Conservation (phyloP, 2,113 vertebrate genomes). For the Tragelaphus imberbis region DNA sequence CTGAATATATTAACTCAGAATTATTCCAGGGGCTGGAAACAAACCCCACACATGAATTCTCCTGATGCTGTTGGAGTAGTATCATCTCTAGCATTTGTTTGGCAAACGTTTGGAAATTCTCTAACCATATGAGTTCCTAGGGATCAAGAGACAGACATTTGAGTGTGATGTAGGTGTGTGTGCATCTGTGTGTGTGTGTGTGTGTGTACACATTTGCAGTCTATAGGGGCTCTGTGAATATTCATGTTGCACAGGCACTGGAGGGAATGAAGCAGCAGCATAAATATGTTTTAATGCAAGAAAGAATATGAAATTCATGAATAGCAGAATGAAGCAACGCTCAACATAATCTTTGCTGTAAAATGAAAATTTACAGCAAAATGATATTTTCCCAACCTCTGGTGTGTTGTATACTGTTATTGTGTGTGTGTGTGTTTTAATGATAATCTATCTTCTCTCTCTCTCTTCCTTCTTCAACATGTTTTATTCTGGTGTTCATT, state of each 20-base stretch:
- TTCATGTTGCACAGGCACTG: neutral
- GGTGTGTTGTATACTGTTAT: conserved; percentile 39
- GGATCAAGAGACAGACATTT: neutral
- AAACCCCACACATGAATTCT: neutral
- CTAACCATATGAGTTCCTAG: neutral
- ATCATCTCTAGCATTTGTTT: neutral
- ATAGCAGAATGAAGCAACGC: conserved; percentile 61
- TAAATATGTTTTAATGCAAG: conserved; percentile 53
- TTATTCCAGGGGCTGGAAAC: conserved; percentile 15
- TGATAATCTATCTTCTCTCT: conserved; percentile 15
- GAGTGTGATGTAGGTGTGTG: neutral
- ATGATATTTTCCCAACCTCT: conserved; percentile 32
- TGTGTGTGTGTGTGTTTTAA: neutral
- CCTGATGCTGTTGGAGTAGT: neutral
- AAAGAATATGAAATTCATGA: conserved; percentile 48
- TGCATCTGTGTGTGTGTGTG: neutral
- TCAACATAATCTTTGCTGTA: conserved; percentile 7
- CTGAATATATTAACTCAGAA: neutral
- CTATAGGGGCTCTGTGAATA: neutral
- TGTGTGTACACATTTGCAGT: neutral
- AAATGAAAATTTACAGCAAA: conserved; percentile 49
- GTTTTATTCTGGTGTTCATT: conserved; percentile 37
- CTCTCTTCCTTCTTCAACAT: conserved; percentile 3
- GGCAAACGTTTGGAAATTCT: conserved; percentile 1
- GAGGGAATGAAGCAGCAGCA: conserved; percentile 33